Conservation (phyloP, 2,797 vertebrate genomes). For the Scolopax bukidnonensis region DNA sequence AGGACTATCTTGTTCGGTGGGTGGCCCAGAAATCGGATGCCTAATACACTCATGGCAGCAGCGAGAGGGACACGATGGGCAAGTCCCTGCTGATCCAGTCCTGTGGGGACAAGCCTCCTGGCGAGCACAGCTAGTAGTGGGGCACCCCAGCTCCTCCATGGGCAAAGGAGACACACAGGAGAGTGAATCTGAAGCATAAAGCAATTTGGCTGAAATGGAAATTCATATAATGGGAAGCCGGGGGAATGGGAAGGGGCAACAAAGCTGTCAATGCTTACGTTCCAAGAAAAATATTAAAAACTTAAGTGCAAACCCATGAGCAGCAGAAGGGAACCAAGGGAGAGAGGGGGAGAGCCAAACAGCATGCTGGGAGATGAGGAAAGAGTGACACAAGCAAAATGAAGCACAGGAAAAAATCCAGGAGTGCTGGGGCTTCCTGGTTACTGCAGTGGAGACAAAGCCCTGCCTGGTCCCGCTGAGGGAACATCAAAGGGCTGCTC, state of each 20-base stretch:
- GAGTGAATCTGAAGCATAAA: neutral
- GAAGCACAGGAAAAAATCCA: neutral
- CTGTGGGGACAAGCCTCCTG: neutral
- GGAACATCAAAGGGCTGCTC: slow-evolving; percentile 15
- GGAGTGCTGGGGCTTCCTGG: neutral
- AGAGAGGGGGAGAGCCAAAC: neutral
- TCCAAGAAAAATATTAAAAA: neutral
- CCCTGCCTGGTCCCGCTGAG: neutral
- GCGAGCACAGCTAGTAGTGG: neutral
- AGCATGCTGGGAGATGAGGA: neutral
- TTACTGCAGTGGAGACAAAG: neutral
- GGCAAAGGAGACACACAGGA: neutral
- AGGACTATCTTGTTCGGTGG: neutral
- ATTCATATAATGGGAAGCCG: neutral
- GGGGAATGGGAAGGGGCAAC: neutral
- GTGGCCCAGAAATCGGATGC: neutral
- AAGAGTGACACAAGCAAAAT: neutral
- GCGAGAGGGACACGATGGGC: neutral
- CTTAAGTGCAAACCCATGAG: neutral
- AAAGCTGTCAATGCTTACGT: neutral
- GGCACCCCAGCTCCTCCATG: fast-evolving
- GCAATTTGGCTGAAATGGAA: neutral
- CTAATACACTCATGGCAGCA: neutral
- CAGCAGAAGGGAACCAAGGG: neutral
- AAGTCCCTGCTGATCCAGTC: neutral